Evolutionary conservation across 2,113 vertebrate genomes (phyloP).

Genomic region (Misgurnus mizolepis): DNA sequence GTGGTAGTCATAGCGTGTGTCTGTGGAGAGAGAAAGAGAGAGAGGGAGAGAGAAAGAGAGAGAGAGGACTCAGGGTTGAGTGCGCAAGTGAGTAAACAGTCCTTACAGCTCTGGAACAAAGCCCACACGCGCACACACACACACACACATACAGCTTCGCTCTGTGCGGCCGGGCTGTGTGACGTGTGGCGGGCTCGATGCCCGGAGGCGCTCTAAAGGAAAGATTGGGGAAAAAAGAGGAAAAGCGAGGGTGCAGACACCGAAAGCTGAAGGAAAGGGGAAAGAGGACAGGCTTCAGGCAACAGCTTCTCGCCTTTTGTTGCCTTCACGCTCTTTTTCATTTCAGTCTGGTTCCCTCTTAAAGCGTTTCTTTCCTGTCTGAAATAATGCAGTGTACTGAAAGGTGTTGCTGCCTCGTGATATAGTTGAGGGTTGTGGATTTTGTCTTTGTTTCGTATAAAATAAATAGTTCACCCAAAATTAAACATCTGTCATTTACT

Average conservation of each 20-base stretch:
- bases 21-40: slow-evolving; percentile 30
- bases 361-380: slow-evolving; percentile 5
- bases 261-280: slow-evolving; percentile 28
- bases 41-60: slow-evolving; percentile 26
- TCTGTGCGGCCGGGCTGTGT: slow-evolving; percentile 32
- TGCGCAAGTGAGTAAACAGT: slow-evolving; percentile 39
- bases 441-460: background rate
- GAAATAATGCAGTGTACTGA: background rate
- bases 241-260: slow-evolving; percentile 26
- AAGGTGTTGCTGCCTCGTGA: background rate
- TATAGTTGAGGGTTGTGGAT: too few relatives aligned
- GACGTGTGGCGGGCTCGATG: slow-evolving; percentile 45
- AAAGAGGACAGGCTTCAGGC: slow-evolving; percentile 38
- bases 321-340: slow-evolving; percentile 16
- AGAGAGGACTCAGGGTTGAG: slow-evolving; percentile 20
- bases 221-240: slow-evolving; percentile 1
- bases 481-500: background rate
- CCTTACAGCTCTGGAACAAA: slow-evolving; percentile 34
- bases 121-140: slow-evolving; percentile 11
- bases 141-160: background rate
- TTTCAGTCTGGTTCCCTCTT: slow-evolving; percentile 11
- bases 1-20: background rate
- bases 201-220: slow-evolving; percentile 21
- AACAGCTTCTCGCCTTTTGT: slow-evolving; percentile 30
- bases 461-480: background rate